Evolutionary conservation across 2,113 vertebrate genomes (phyloP).

Genomic region (Colinus virginianus): DNA sequence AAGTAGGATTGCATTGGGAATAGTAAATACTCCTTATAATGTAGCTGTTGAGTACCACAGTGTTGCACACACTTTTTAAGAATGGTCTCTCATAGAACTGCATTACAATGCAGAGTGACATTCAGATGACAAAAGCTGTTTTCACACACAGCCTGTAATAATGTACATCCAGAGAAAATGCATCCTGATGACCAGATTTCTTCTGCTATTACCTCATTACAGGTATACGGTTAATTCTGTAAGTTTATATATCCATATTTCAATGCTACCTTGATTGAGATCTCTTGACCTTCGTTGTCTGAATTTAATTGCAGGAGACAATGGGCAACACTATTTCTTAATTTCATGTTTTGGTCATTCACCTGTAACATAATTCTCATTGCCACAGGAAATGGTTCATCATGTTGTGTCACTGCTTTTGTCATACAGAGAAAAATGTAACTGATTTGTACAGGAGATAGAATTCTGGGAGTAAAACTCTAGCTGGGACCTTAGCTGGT

Average conservation of each 20-base stretch:
- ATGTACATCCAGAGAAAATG: neutral
- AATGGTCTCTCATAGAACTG: neutral
- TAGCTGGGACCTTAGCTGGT: neutral
- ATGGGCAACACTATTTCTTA: neutral
- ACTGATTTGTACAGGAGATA: neutral
- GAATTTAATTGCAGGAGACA: neutral
- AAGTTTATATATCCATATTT: neutral
- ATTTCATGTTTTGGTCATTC: slow-evolving; percentile 13
- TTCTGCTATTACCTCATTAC: neutral
- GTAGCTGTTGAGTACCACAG: neutral
- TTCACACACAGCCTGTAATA: neutral
- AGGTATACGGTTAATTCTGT: neutral
- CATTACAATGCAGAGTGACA: neutral
- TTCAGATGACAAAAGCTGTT: neutral
- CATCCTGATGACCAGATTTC: neutral
- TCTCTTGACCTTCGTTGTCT: neutral
- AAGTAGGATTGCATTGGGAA: neutral
- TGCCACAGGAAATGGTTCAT: neutral
- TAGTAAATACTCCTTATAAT: neutral
- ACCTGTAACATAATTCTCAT: neutral
- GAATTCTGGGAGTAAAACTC: neutral
- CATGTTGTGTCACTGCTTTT: neutral
- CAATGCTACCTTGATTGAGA: neutral
- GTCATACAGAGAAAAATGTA: neutral
- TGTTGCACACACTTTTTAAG: neutral